Conservation (phyloP, 2,113 vertebrate genomes). For the Trochalopteron elliotii region DNA sequence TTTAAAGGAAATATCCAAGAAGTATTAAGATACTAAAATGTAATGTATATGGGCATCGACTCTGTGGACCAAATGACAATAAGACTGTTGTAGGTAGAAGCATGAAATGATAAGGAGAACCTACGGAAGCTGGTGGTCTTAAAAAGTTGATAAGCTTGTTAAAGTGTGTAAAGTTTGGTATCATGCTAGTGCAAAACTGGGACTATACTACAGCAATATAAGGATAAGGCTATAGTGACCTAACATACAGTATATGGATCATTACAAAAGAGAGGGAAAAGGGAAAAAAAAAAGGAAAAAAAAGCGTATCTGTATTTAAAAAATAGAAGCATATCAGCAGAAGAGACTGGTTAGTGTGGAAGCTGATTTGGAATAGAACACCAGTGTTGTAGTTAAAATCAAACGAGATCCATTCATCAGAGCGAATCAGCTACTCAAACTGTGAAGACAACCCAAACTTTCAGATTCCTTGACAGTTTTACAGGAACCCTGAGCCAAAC, state of each 20-base stretch:
- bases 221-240: constrained; percentile 51
- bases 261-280: constrained; percentile 12
- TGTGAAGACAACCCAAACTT: constrained; percentile 73
- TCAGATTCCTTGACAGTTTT: constrained; percentile 56
- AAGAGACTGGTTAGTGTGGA: neutral
- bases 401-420: constrained; percentile 11
- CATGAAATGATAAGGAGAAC: constrained; percentile 38
- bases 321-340: constrained; percentile 61
- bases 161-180: constrained; percentile 45
- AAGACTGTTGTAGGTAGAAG: constrained; percentile 65
- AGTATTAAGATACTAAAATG: constrained; percentile 61
- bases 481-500: constrained; percentile 61
- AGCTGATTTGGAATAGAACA: neutral
- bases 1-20: constrained; percentile 53
- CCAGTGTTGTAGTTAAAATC: neutral
- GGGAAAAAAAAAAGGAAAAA: neutral
- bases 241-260: constrained; percentile 36
- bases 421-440: constrained; percentile 59
- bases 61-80: constrained; percentile 61
- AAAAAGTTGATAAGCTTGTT: constrained; percentile 44
- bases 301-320: constrained; percentile 70
- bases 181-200: constrained; percentile 45
- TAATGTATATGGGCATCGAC: constrained; percentile 50
- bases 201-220: constrained; percentile 64
- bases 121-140: constrained; percentile 49